A percentile compares a stretch with the other conserved stretches of the same genome.
Evolutionary conservation across 2,113 vertebrate genomes (phyloP).

Genomic region (Microcebus murinus): DNA sequence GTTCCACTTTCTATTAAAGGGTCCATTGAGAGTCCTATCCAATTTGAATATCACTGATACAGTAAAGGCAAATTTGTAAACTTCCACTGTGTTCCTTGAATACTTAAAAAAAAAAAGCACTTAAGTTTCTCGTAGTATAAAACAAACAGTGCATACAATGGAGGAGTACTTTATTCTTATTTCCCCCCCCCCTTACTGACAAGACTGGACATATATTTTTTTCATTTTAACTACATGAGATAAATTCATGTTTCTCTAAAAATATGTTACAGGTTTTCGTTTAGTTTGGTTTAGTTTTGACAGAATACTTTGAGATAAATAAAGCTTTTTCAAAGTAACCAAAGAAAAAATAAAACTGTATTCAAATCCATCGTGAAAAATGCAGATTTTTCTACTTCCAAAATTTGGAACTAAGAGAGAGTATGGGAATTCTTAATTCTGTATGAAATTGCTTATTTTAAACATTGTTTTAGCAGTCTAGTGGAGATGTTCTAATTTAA

Average conservation of each 20-base stretch:
- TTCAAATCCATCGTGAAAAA: neutral
- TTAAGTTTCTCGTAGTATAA: neutral
- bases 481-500: neutral
- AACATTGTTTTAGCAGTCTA: neutral
- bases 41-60: neutral
- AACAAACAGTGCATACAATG: fast-evolving
- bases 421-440: neutral
- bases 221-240: neutral
- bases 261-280: neutral
- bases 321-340: neutral
- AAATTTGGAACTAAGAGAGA: neutral
- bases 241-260: neutral
- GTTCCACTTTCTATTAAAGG: neutral
- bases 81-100: neutral
- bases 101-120: neutral
- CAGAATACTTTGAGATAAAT: slow-evolving; percentile 1
- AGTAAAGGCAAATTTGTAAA: neutral
- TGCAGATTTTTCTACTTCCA: neutral
- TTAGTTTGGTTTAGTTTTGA: neutral
- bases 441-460: neutral
- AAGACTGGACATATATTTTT: neutral
- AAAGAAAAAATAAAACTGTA: neutral
- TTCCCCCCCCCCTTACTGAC: neutral
- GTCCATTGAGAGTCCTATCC: neutral
- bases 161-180: neutral